Conservation (phyloP, 1,140 invertebrate genomes). For the Drosophila sproati region DNA sequence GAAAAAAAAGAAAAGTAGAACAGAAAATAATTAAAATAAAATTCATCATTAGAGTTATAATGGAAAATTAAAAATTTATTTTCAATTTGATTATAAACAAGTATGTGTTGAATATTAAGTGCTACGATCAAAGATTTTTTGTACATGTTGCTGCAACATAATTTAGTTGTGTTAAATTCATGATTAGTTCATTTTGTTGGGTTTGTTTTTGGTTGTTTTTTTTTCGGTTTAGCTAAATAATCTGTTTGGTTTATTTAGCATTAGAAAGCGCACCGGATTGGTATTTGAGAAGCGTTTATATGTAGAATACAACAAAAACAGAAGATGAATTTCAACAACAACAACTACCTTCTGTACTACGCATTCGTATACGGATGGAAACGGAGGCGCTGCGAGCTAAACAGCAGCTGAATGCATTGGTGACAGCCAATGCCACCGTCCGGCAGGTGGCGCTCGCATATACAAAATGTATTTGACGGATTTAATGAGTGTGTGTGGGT, state of each 20-base stretch:
- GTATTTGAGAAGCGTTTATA: slow-evolving; percentile 47
- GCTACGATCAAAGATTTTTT: slow-evolving; percentile 49
- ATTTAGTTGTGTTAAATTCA: slow-evolving; percentile 67
- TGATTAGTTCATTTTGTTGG: slow-evolving; percentile 55
- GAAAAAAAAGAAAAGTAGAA: slow-evolving; percentile 16
- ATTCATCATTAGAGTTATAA: slow-evolving; percentile 66
- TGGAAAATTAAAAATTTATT: slow-evolving; percentile 63
- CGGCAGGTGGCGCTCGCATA: slow-evolving; percentile 43
- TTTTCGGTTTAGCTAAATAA: slow-evolving; percentile 25
- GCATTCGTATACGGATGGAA: slow-evolving; percentile 41
- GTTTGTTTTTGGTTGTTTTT: slow-evolving; percentile 16
- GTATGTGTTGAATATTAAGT: slow-evolving; percentile 32
- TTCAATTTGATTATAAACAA: slow-evolving; percentile 69
- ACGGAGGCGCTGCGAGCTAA: slow-evolving; percentile 44
- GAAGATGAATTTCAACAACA: slow-evolving; percentile 40
- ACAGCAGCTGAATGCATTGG: slow-evolving; percentile 51
- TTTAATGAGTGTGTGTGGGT: slow-evolving; percentile 43
- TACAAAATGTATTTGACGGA: slow-evolving; percentile 51
- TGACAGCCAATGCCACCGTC: slow-evolving; percentile 29
- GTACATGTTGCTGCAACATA: slow-evolving; percentile 55
- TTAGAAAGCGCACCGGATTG: slow-evolving; percentile 69
- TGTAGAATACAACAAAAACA: slow-evolving; percentile 32
- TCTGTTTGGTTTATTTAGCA: slow-evolving; percentile 47
- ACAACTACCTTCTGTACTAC: slow-evolving; percentile 57
- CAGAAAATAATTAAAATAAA: slow-evolving; percentile 51